Conservation (phyloP, 2,113 vertebrate genomes). For the Nematolebias whitei region DNA sequence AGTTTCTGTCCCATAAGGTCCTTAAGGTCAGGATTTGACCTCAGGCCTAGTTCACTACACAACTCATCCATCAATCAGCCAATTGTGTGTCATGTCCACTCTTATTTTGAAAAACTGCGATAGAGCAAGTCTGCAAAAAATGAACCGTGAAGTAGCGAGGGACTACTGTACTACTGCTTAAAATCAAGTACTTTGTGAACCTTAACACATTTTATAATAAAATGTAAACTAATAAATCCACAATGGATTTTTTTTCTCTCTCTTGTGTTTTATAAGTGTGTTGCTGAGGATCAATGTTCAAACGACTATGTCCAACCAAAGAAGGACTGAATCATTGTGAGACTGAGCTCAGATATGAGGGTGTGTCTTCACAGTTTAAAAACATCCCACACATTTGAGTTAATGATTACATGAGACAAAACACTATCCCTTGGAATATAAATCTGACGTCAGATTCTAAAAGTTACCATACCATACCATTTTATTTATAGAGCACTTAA, state of each 20-base stretch:
- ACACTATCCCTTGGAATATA: not conserved
- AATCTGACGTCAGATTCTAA: not conserved
- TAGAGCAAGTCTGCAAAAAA: too few relatives aligned
- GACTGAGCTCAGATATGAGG: constrained; percentile 36
- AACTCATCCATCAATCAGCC: too few relatives aligned
- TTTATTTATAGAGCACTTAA: too few relatives aligned
- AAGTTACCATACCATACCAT: too few relatives aligned
- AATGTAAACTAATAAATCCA: not conserved
- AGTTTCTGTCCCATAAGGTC: too few relatives aligned
- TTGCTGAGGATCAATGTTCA: not conserved
- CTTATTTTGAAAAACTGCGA: too few relatives aligned
- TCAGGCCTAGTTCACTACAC: too few relatives aligned
- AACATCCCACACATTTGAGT: constrained; percentile 42
- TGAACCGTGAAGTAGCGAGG: too few relatives aligned
- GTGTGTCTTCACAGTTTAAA: constrained; percentile 18
- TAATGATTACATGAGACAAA: constrained; percentile 19
- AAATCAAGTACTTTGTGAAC: not conserved
- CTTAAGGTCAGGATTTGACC: too few relatives aligned
- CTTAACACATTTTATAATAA: too few relatives aligned
- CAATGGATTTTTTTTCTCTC: not conserved
- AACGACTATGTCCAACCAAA: not conserved
- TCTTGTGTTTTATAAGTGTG: not conserved
- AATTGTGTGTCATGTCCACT: too few relatives aligned
- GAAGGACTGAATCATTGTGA: constrained; percentile 13
- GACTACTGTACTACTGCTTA: too few relatives aligned